Percentiles rank a stretch among this genome's conserved stretches.
Evolutionary conservation across 1,140 invertebrate genomes (phyloP).

Genomic region (Apis florea): DNA sequence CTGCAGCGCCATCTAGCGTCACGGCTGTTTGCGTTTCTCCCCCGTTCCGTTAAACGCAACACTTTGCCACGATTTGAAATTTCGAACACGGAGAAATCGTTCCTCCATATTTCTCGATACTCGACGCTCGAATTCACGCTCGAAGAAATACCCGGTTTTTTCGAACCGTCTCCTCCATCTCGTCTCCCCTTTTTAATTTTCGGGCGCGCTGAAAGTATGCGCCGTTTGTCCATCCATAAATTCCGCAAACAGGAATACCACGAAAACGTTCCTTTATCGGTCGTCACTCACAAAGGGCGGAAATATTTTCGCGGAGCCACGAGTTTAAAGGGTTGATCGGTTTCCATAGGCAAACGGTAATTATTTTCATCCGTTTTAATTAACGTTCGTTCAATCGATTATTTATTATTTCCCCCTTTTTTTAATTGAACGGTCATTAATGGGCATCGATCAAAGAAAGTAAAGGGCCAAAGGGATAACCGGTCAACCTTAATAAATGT

Average conservation of each 20-base stretch:
- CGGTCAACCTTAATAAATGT: neutral
- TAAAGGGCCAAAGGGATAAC: neutral
- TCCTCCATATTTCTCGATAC: neutral
- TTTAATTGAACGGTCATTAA: constrained; percentile 12
- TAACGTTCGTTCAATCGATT: constrained; percentile 9
- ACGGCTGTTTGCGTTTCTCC: neutral
- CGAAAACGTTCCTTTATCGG: neutral
- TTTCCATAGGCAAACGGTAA: neutral
- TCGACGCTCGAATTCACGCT: neutral
- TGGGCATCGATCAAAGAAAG: neutral
- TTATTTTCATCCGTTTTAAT: constrained; percentile 25
- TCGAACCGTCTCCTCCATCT: too few relatives aligned
- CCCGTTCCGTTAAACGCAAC: neutral
- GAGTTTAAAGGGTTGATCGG: neutral
- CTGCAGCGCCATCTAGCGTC: neutral
- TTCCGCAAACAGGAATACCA: neutral
- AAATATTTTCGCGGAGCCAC: neutral
- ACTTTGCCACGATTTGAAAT: neutral
- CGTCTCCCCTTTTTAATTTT: too few relatives aligned
- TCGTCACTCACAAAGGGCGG: neutral
- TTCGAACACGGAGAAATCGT: too few relatives aligned
- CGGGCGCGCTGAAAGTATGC: too few relatives aligned
- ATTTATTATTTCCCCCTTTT: neutral
- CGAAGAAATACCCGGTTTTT: neutral
- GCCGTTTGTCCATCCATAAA: neutral